Base-by-base conservation (phyloP, 2,888 invertebrate genomes). In the Drosophila paramelanica region DNA sequence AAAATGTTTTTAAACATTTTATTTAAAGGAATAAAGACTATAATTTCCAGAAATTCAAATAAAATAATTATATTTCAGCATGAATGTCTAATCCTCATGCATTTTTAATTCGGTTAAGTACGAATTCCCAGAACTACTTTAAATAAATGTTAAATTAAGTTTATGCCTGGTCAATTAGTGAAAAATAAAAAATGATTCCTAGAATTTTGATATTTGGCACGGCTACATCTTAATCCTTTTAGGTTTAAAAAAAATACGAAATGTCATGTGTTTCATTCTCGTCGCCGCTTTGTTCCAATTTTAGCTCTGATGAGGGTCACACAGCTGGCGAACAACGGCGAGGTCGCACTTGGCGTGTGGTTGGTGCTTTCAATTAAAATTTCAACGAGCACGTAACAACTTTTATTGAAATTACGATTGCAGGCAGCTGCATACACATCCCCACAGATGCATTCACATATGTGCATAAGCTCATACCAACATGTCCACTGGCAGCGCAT, bases 311-410 rank as follows among this genome's bases (percentile, higher is more conserved):
- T 82, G 81, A 82, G 79, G 81, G 82, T 79, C 77, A 61, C 67
- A 73, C 81, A 81, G 79, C 71, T 84, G 85, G 42, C 66, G 64
- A 69, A 61, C 52, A 62, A 36, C 31, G 31, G 3, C 71, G 73
- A 79, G 84, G 69, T 59, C 77, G 73, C 67, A 45, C 47, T 41
- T 71, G 65, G 79, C 66, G 71, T 78, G 80, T 65, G 70, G 73
- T 70, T 79, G 83, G 74, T 69, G 77, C 87, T 88, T 88, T 89
- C 89, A 89, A 89, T 89, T 89, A 89, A 89, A 89, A 89, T 89
- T 89, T 80, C 80, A 85, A 80, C 80, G 79, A 83, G 67, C 78
- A 87, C 81, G 85, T 88, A 88, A 87, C 89, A 86, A 85, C 79
- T 85, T 89, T 89, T 87, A 89, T 89, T 89, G 88, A 89, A 89